These are phyloP conservation scores for Aurelia coerulea DNA, from an alignment of 30 jellyfish, hydroid and myxozoan genomes.

Conservation along the genomic window DNA sequence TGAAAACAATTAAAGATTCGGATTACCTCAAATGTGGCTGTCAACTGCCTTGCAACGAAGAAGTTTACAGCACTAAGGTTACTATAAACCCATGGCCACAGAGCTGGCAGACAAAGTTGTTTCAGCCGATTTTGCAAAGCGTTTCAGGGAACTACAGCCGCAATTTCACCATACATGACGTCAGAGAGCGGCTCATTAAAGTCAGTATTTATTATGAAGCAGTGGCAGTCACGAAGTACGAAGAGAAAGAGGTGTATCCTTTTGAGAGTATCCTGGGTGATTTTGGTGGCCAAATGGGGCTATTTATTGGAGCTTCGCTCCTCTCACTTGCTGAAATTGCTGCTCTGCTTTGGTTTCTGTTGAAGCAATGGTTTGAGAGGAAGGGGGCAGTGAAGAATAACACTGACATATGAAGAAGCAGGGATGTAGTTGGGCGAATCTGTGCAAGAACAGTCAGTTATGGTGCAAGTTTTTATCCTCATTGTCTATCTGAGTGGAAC, in stretches of 20 bases:
- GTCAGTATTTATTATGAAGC: conserved; percentile 27
- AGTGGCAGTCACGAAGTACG: neutral
- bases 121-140: neutral
- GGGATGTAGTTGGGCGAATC: too few relatives aligned
- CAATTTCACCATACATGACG: neutral
- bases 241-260: neutral
- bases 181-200: conserved; percentile 12
- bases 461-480: too few relatives aligned
- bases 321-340: conserved; percentile 1
- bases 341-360: neutral
- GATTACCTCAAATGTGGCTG: neutral
- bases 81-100: conserved; percentile 42
- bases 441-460: too few relatives aligned
- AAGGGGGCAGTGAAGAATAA: too few relatives aligned
- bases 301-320: conserved; percentile 14
- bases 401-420: too few relatives aligned
- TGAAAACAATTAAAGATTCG: neutral
- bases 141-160: conserved; percentile 12
- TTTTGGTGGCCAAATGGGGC: conserved; percentile 29
- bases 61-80: neutral
- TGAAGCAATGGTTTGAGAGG: too few relatives aligned
- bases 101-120: conserved; percentile 6
- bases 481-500: too few relatives aligned
- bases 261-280: neutral
- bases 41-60: conserved; percentile 29